A percentile compares a stretch with the other conserved stretches of the same genome.
These are phyloP conservation scores for Acanthosepion lycidas DNA, from an alignment of 2,888 invertebrate species.

Conservation along the genomic window DNA sequence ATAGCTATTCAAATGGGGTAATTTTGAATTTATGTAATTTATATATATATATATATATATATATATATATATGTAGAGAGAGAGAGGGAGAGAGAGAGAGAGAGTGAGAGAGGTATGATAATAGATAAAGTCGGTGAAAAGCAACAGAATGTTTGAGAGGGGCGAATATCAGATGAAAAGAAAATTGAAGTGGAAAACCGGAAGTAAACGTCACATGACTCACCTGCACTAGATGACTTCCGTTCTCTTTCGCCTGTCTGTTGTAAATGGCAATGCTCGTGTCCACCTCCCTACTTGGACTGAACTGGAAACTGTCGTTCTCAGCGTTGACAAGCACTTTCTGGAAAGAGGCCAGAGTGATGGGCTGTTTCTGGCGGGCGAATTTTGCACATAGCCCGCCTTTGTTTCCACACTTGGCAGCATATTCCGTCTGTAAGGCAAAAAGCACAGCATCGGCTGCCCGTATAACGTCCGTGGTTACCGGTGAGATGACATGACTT, in stretches of 20 bases:
- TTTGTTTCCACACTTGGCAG: conserved; percentile 53
- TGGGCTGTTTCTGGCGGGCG: conserved; percentile 50
- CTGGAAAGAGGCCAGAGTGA: conserved; percentile 51
- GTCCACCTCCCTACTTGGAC: conserved; percentile 47
- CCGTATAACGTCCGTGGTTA: conserved; percentile 56
- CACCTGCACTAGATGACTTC: neutral
- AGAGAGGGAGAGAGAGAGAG: neutral
- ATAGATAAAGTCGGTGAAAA: neutral
- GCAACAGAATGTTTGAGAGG: neutral
- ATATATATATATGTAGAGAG: neutral
- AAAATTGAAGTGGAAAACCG: neutral
- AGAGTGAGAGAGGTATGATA: neutral
- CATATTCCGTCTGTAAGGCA: conserved; percentile 55
- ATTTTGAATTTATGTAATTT: neutral
- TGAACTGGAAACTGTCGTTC: conserved; percentile 51
- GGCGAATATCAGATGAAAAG: neutral
- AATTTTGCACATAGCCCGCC: conserved; percentile 58
- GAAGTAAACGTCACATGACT: neutral
- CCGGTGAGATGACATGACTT: neutral
- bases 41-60: conserved; percentile 11
- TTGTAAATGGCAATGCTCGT: conserved; percentile 43
- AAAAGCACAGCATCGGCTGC: conserved; percentile 61
- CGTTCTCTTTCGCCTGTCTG: neutral
- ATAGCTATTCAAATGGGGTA: too few relatives aligned
- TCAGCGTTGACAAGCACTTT: conserved; percentile 54